phyloP scores from a whole-genome alignment of 2,888 invertebrate species.

The Muscina levida region DNA sequence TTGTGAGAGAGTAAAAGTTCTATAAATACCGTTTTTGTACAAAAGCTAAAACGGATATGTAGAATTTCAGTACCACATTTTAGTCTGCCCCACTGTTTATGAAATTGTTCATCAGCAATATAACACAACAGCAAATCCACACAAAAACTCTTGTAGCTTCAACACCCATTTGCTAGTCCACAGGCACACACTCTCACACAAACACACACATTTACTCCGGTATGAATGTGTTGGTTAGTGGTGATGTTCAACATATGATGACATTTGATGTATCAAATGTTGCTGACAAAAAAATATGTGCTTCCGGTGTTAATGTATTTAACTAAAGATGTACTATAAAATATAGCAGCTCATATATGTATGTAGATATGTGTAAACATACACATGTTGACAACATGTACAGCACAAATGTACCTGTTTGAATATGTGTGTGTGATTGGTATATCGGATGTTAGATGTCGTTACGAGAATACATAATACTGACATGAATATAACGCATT shows the following conservation, averaged over 20 bases:
- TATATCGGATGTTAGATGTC: not conserved
- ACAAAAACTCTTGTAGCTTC: not conserved
- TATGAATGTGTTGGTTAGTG: no score
- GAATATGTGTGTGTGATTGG: not conserved
- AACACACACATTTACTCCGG: not conserved
- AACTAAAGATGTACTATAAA: conserved; percentile 27
- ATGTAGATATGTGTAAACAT: not conserved
- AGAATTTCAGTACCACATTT: no score
- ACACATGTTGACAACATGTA: no score
- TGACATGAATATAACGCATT: no score
- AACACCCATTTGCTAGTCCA: no score
- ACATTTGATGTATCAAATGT: no score
- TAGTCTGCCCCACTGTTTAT: not conserved
- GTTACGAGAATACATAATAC: not conserved
- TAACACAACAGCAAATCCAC: not conserved
- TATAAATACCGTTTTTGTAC: no score
- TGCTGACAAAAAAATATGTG: conserved; percentile 41
- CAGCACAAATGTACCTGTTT: not conserved
- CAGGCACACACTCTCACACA: not conserved
- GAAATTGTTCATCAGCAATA: not conserved
- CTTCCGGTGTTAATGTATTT: conserved; percentile 57
- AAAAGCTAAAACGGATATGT: no score
- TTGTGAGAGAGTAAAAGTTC: no score
- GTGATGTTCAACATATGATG: no score
- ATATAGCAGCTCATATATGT: not conserved